Conservation (phyloP, 2,113 vertebrate genomes). For the Tauraco erythrolophus region DNA sequence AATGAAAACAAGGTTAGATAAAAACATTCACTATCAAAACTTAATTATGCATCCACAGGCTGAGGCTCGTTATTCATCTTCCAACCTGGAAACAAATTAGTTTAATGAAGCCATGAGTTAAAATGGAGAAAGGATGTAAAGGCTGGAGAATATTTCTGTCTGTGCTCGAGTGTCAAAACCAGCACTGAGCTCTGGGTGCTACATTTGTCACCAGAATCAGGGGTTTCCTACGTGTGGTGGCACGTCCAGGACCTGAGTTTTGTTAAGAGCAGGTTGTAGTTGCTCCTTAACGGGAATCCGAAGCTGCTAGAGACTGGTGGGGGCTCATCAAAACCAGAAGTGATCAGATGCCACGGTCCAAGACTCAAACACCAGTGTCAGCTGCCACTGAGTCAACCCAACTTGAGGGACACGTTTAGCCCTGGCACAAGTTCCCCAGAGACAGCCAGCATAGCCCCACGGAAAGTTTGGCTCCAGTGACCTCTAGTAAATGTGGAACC, state of each 20-base stretch:
- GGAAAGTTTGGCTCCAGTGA: background rate
- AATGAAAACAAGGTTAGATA: slow-evolving; percentile 58
- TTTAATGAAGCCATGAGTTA: slow-evolving; percentile 55
- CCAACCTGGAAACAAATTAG: slow-evolving; percentile 64
- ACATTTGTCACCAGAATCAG: background rate
- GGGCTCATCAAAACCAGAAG: background rate
- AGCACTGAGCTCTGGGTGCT: background rate
- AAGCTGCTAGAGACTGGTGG: background rate
- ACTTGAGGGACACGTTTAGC: background rate
- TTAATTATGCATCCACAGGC: slow-evolving; percentile 57
- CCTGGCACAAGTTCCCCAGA: background rate
- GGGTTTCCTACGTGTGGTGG: background rate
- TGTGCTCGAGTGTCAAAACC: background rate
- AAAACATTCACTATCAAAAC: slow-evolving; percentile 55
- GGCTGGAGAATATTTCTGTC: slow-evolving; percentile 11
- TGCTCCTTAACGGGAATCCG: background rate
- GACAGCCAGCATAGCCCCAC: background rate
- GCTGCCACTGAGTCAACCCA: background rate
- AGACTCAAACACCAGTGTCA: background rate
- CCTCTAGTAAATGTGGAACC: background rate
- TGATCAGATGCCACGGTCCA: fast-evolving
- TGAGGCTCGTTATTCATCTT: slow-evolving; percentile 63
- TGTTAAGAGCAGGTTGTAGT: background rate
- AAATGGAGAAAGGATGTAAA: slow-evolving; percentile 41
- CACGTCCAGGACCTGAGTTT: background rate